A percentile compares a stretch with the other conserved stretches of the same genome.
These are phyloP conservation scores for Himalopsyche tibetana DNA, from an alignment of 2,888 invertebrate genomes.

Conservation along the genomic window DNA sequence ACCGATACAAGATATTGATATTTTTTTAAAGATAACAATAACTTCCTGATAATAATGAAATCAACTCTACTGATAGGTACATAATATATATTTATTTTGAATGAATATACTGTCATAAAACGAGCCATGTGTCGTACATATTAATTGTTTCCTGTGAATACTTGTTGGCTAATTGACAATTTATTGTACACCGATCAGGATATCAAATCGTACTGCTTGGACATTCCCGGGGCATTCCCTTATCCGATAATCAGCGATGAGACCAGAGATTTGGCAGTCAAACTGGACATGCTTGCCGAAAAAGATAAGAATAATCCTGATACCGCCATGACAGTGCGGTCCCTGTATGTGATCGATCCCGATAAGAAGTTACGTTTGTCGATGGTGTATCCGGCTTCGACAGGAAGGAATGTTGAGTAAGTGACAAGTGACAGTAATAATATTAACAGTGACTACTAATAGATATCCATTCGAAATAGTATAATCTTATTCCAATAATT, in stretches of 20 bases:
- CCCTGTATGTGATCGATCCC: constrained; percentile 89
- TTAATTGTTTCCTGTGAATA: no score
- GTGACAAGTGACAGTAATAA: constrained; percentile 68
- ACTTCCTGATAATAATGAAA: no score
- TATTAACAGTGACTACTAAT: no score
- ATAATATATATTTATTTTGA: no score
- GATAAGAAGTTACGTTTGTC: constrained; percentile 86
- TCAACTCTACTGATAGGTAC: no score
- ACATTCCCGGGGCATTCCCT: constrained; percentile 84
- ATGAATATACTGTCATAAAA: no score
- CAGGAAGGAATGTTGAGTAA: constrained; percentile 91
- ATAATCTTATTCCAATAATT: no score
- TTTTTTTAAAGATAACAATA: no score
- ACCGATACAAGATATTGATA: no score
- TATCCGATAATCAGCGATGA: constrained; percentile 91
- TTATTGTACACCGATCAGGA: constrained; percentile 72
- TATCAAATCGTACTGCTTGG: constrained; percentile 82
- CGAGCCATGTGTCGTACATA: no score
- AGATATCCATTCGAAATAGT: no score
- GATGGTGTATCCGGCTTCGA: constrained; percentile 90
- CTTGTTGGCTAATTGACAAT: no score
- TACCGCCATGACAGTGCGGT: constrained; percentile 83
- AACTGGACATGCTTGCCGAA: constrained; percentile 88
- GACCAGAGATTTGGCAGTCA: constrained; percentile 82
- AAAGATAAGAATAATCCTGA: constrained; percentile 81